phyloP scores from a whole-genome alignment of 1,140 invertebrate genomes.

The Heliconius eleuchia region DNA sequence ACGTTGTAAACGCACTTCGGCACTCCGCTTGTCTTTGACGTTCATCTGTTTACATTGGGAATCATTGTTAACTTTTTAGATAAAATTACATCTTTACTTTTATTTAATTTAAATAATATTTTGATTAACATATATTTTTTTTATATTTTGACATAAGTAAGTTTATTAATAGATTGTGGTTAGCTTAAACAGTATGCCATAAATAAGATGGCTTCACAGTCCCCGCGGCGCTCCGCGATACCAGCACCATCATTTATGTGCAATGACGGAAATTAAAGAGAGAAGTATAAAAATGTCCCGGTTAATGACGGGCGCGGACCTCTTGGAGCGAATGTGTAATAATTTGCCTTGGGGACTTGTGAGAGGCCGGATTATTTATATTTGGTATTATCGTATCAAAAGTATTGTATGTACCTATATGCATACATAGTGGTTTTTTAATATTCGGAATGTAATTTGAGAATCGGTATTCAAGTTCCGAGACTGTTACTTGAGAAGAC shows the following conservation, averaged over 20 bases:
- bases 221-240: slow-evolving; percentile 60
- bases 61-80: slow-evolving; percentile 22
- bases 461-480: not conserved
- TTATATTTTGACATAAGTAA: not conserved
- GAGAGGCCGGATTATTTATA: slow-evolving; percentile 7
- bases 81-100: not conserved
- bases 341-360: slow-evolving; percentile 66
- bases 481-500: not conserved
- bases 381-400: slow-evolving; percentile 8
- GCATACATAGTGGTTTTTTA: not conserved
- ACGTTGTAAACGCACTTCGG: slow-evolving; percentile 61
- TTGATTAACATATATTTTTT: not conserved
- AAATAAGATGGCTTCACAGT: slow-evolving; percentile 35
- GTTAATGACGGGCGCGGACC: slow-evolving; percentile 67
- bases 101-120: no score
- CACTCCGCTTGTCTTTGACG: slow-evolving; percentile 44
- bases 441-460: not conserved
- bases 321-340: slow-evolving; percentile 75
- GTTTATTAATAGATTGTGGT: slow-evolving; percentile 8
- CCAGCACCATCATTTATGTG: slow-evolving; percentile 71
- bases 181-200: slow-evolving; percentile 22
- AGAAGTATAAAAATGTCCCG: slow-evolving; percentile 76
- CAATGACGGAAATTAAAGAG: slow-evolving; percentile 77
- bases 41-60: slow-evolving; percentile 28
- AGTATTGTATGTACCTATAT: not conserved